Percentiles rank a stretch among this genome's conserved stretches.
Evolutionary conservation across 1,140 invertebrate genomes (phyloP).

Genomic region (Diachasma alloeum): DNA sequence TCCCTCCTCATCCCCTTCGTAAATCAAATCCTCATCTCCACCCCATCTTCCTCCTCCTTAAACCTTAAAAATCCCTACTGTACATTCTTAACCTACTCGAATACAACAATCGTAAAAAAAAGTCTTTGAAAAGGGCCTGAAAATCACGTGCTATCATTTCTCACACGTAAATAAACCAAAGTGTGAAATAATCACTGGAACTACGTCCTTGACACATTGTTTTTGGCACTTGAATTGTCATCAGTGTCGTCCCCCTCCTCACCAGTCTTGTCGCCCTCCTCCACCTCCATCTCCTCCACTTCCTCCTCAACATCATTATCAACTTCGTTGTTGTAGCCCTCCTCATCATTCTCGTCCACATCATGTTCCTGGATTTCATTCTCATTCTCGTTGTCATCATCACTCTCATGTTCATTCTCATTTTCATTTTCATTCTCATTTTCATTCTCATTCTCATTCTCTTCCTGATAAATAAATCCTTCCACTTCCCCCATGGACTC

Average conservation of each 20-base stretch:
- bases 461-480: conserved; percentile 37
- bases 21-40: neutral
- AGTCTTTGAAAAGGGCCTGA: neutral
- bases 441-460: conserved; percentile 19
- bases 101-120: neutral
- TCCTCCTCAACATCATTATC: conserved; percentile 33
- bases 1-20: neutral
- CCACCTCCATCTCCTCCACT: conserved; percentile 12
- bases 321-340: neutral
- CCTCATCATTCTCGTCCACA: conserved; percentile 29
- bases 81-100: neutral
- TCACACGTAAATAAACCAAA: conserved; percentile 9
- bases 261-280: conserved; percentile 31
- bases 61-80: neutral
- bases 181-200: conserved; percentile 10
- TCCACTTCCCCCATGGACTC: conserved; percentile 48
- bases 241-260: conserved; percentile 31
- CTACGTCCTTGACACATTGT: conserved; percentile 44
- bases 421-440: conserved; percentile 19
- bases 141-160: neutral
- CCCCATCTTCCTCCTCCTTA: neutral
- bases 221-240: conserved; percentile 49
- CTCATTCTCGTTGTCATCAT: conserved; percentile 24
- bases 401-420: too few species aligned
- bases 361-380: conserved; percentile 1